Percentiles rank a stretch among this genome's conserved stretches.
Evolutionary conservation across 2,888 invertebrate genomes (phyloP).

Genomic region (Empis stercorea): DNA sequence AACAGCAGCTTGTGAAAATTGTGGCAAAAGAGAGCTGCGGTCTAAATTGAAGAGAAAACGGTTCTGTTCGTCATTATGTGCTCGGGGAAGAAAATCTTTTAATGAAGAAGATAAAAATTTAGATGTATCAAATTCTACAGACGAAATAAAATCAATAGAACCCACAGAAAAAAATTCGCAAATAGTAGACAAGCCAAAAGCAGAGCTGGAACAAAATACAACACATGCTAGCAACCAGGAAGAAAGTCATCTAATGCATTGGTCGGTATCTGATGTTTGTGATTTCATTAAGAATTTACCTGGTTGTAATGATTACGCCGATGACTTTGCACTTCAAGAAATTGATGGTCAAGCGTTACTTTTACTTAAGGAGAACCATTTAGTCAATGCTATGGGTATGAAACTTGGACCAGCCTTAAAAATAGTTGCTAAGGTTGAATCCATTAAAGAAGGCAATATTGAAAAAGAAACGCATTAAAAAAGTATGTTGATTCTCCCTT

Average conservation of each 20-base stretch:
- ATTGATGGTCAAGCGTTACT: conserved; percentile 92
- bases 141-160: too few species aligned
- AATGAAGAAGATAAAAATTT: conserved; percentile 10
- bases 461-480: conserved; percentile 8
- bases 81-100: conserved; percentile 38
- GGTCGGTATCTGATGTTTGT: conserved; percentile 72
- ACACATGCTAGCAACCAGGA: conserved; percentile 10
- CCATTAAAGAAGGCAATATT: conserved; percentile 40
- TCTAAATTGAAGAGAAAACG: conserved; percentile 60
- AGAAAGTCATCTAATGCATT: conserved; percentile 29
- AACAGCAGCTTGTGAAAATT: conserved; percentile 51
- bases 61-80: conserved; percentile 63
- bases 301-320: conserved; percentile 84
- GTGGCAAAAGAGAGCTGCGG: conserved; percentile 51
- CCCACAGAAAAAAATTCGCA: conserved; percentile 2
- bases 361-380: conserved; percentile 83
- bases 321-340: conserved; percentile 89
- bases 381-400: conserved; percentile 90
- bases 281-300: conserved; percentile 81
- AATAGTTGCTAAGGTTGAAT: conserved; percentile 84
- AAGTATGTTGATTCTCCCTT: too few species aligned
- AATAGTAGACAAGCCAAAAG: conserved; percentile 5
- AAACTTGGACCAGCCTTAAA: conserved; percentile 92
- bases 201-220: conserved; percentile 5
- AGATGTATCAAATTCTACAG: conserved; percentile 3